phyloP scores from a whole-genome alignment of 2,888 invertebrate genomes.

The Stenodera caucasica region DNA sequence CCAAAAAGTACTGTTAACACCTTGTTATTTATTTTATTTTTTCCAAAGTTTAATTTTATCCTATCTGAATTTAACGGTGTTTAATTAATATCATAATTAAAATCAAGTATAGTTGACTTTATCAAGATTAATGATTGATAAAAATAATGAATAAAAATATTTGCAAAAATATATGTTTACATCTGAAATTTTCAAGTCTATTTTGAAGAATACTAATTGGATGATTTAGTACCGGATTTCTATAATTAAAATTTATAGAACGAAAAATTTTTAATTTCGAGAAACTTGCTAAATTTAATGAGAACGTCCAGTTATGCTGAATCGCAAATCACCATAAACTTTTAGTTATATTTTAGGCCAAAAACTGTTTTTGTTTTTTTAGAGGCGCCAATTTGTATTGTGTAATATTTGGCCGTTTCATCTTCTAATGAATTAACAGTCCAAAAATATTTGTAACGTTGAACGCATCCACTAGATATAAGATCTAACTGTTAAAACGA shows the following conservation, averaged over 20 bases:
- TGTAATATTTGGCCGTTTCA: background rate
- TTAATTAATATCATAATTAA: background rate
- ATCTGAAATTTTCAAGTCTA: background rate
- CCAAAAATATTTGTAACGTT: constrained; percentile 21
- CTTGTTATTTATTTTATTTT: background rate
- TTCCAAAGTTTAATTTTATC: no score
- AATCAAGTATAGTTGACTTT: constrained; percentile 4
- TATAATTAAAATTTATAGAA: no score
- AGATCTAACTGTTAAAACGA: constrained; percentile 47
- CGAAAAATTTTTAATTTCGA: no score
- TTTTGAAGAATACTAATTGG: no score
- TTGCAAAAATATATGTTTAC: constrained; percentile 2
- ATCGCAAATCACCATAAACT: no score
- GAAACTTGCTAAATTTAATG: no score
- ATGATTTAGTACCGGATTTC: no score
- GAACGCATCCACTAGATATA: constrained; percentile 34
- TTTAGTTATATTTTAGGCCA: no score
- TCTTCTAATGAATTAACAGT: background rate
- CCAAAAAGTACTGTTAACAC: background rate
- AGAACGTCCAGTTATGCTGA: no score
- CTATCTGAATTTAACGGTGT: constrained; percentile 9
- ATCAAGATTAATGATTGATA: no score
- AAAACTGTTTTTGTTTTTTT: no score
- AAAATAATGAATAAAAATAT: constrained; percentile 17
- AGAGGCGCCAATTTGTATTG: no score